A percentile compares a stretch with the other conserved stretches of the same genome.
phyloP scores from a whole-genome alignment of 2,888 invertebrate species.

The Bibio marci region DNA sequence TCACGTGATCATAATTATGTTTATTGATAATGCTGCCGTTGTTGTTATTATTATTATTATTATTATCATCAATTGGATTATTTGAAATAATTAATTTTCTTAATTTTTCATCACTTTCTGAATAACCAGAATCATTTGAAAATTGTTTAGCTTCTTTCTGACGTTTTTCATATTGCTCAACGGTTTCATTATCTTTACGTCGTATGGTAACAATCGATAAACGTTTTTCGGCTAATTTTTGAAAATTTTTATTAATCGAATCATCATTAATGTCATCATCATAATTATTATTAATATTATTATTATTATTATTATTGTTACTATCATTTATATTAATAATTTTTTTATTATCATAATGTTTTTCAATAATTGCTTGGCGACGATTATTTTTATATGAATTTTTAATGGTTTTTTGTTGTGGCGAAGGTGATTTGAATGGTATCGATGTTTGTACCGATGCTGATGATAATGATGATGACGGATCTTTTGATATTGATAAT shows the following conservation, averaged over 20 bases:
- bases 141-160: neutral
- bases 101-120: neutral
- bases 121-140: slow-evolving; percentile 1
- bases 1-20: no score
- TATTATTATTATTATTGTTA: neutral
- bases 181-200: neutral
- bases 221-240: neutral
- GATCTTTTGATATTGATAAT: neutral
- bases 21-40: no score
- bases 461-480: slow-evolving; percentile 5
- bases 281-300: neutral
- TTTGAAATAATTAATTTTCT: no score
- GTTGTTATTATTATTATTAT: no score
- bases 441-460: slow-evolving; percentile 1
- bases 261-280: neutral
- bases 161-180: neutral
- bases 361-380: neutral
- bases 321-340: no score
- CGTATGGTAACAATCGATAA: neutral
- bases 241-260: no score
- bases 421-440: neutral
- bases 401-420: no score
- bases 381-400: no score
- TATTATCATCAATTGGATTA: no score
- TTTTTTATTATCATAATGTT: no score